These are phyloP conservation scores for Lacerta viridis DNA, from an alignment of 2,797 vertebrate genomes.

Conservation along the genomic window DNA sequence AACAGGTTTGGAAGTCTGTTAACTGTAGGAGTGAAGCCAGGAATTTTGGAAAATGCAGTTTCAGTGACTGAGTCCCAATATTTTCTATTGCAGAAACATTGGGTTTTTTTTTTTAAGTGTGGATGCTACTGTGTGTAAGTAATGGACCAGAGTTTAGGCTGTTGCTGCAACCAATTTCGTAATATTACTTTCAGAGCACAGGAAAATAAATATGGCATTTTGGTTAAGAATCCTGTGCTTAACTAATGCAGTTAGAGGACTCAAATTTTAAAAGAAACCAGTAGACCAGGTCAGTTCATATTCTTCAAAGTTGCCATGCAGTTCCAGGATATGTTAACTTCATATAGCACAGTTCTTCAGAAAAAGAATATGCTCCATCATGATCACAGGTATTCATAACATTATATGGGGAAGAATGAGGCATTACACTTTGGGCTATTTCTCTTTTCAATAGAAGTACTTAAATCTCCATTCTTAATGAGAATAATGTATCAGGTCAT, in stretches of 20 bases:
- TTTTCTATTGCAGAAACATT: not conserved
- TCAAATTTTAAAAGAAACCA: not conserved
- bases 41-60: not conserved
- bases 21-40: not conserved
- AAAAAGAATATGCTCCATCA: not conserved
- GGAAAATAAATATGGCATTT: not conserved
- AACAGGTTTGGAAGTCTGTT: not conserved
- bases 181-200: not conserved
- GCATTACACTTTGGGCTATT: not conserved
- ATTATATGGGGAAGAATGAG: constrained; percentile 27
- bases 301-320: not conserved
- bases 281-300: not conserved
- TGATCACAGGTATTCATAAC: not conserved
- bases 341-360: not conserved
- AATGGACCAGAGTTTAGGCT: not conserved
- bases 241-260: not conserved
- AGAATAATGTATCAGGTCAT: not conserved
- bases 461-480: not conserved
- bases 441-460: not conserved
- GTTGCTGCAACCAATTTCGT: not conserved
- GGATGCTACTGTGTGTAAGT: not conserved
- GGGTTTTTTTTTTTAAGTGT: not conserved
- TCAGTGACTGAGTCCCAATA: not conserved
- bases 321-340: not conserved
- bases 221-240: not conserved